phyloP scores from a whole-genome alignment of 2,888 invertebrate species.

The Cinara cedri region DNA sequence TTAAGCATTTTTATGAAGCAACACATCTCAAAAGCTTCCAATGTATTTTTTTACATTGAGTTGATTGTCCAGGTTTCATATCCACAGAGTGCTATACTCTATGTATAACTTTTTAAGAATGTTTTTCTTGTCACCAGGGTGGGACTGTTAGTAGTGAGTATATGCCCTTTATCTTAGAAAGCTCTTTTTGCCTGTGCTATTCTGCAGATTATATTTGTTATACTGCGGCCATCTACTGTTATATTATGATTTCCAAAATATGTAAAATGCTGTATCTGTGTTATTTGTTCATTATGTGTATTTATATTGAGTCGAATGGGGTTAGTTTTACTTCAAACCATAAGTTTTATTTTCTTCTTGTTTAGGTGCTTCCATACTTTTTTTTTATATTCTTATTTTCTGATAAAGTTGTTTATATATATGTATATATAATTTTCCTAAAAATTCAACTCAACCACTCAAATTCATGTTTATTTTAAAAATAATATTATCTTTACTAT shows the following conservation, averaged over 20 bases:
- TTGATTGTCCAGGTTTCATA: constrained; percentile 19
- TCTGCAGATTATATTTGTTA: constrained; percentile 10
- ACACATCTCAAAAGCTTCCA: too few relatives aligned
- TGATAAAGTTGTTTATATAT: too few relatives aligned
- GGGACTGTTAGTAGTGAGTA: constrained; percentile 2
- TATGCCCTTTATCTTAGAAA: not conserved
- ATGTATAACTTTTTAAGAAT: constrained; percentile 22
- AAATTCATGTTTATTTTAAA: too few relatives aligned
- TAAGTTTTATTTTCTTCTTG: not conserved
- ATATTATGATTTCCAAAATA: not conserved
- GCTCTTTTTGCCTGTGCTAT: constrained; percentile 8
- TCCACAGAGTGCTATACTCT: not conserved
- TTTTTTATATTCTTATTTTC: too few relatives aligned
- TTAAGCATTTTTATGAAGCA: too few relatives aligned
- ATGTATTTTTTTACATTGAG: too few relatives aligned
- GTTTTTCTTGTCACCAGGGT: constrained; percentile 24
- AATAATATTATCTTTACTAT: too few relatives aligned
- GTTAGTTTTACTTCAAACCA: not conserved
- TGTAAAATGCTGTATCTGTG: not conserved
- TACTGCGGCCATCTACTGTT: constrained; percentile 5
- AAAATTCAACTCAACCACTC: too few relatives aligned
- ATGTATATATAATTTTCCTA: too few relatives aligned
- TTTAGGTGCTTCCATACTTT: not conserved
- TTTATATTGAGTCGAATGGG: constrained; percentile 9
- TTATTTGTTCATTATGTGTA: not conserved